phyloP scores from a whole-genome alignment of 2,888 invertebrate genomes.

The Xanthorhoe designata region DNA sequence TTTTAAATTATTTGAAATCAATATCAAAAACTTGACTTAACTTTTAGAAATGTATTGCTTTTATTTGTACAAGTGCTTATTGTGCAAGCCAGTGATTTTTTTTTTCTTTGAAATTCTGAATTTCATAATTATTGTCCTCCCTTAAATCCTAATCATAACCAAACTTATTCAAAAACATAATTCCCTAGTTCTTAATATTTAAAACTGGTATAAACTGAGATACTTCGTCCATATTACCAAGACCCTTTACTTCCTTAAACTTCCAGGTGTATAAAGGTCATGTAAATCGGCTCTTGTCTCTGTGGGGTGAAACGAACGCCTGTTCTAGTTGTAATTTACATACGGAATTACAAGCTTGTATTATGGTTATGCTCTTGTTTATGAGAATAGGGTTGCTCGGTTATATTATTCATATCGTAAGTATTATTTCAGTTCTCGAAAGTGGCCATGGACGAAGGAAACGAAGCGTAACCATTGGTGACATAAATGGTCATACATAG shows the following conservation, averaged over 20 bases:
- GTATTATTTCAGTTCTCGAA: conserved; percentile 36
- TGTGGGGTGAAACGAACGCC: conserved; percentile 75
- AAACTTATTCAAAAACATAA: conserved; percentile 21
- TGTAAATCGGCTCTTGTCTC: conserved; percentile 59
- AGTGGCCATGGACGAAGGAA: no score
- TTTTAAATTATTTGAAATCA: no score
- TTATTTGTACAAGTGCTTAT: no score
- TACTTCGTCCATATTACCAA: conserved; percentile 54
- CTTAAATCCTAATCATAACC: conserved; percentile 12
- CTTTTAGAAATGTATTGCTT: no score
- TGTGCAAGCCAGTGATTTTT: no score
- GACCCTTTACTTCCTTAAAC: conserved; percentile 46
- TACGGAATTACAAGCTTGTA: conserved; percentile 80
- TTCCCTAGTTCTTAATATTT: conserved; percentile 71
- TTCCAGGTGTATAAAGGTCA: conserved; percentile 48
- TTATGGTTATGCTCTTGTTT: conserved; percentile 74
- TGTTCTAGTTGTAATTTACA: conserved; percentile 82
- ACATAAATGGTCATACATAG: no score
- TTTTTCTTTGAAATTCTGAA: no score
- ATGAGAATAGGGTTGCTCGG: conserved; percentile 52
- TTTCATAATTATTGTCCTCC: no score
- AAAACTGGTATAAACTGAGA: conserved; percentile 72
- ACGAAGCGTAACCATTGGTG: no score
- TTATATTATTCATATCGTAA: conserved; percentile 35
- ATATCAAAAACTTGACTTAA: no score